A percentile compares a stretch with the other conserved stretches of the same genome.
Conservation (phyloP, 2,888 invertebrate species). For the Coenonympha glycerion region DNA sequence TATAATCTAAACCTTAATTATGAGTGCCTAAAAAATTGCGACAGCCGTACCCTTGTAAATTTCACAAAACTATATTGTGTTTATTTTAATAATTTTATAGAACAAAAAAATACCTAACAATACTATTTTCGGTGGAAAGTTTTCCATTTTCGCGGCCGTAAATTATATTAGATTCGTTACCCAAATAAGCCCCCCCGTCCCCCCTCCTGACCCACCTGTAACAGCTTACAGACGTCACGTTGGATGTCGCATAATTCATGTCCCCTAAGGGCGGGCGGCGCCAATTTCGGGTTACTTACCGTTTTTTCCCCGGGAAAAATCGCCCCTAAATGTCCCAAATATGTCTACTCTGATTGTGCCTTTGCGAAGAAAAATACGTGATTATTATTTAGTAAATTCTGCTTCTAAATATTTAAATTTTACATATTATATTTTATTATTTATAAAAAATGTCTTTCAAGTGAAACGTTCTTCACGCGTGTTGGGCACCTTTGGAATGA, state of each 20-base stretch:
- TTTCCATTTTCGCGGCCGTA: slow-evolving; percentile 1
- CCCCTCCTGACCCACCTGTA: neutral
- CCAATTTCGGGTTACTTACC: slow-evolving; percentile 21
- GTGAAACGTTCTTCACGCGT: too few species aligned
- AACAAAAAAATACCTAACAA: neutral
- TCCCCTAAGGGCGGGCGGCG: slow-evolving; percentile 20
- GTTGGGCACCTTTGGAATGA: too few species aligned
- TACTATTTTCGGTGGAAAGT: neutral
- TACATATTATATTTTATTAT: neutral
- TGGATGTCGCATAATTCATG: slow-evolving; percentile 22
- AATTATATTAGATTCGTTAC: slow-evolving; percentile 4
- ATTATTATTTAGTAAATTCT: neutral
- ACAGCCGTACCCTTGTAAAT: too few species aligned
- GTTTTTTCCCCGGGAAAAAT: slow-evolving; percentile 17
- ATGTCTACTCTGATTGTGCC: slow-evolving; percentile 1
- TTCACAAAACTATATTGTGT: neutral
- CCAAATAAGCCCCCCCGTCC: neutral
- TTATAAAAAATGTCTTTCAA: slow-evolving; percentile 2
- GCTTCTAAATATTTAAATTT: too few species aligned
- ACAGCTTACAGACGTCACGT: slow-evolving; percentile 23
- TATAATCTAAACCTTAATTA: too few species aligned
- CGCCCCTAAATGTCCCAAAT: slow-evolving; percentile 9
- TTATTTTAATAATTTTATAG: neutral
- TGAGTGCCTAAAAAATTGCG: too few species aligned
- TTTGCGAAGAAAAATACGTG: neutral